Evolutionary conservation across 2,797 vertebrate species (phyloP).

Genomic region (Mustela erminea): DNA sequence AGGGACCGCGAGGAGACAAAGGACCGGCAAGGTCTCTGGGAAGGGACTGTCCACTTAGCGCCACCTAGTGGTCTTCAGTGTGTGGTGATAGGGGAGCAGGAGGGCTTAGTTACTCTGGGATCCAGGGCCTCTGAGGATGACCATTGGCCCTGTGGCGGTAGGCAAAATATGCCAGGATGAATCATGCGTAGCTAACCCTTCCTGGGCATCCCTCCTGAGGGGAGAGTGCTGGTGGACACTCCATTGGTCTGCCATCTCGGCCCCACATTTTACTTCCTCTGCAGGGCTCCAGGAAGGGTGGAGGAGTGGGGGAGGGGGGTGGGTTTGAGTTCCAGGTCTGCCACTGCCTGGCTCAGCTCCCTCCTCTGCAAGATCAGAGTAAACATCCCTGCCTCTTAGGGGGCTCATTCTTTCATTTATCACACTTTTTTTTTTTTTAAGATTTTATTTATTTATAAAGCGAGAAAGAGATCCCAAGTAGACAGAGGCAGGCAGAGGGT

Average conservation of each 20-base stretch:
- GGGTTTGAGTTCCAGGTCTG: not conserved
- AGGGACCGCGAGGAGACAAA: not conserved
- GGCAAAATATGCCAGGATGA: not conserved
- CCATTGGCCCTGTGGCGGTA: not conserved
- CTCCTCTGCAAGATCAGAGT: not conserved
- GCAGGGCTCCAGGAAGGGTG: not conserved
- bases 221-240: not conserved
- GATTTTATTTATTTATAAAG: too few species aligned
- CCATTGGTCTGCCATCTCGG: not conserved
- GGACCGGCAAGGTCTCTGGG: not conserved
- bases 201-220: not conserved
- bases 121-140: not conserved
- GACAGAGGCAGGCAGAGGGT: too few species aligned
- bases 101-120: not conserved
- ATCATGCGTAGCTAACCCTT: not conserved
- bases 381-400: not conserved
- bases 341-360: not conserved
- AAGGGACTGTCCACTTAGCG: not conserved
- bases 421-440: not conserved
- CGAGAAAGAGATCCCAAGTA: too few species aligned
- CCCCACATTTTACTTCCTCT: not conserved
- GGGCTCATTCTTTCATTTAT: not conserved
- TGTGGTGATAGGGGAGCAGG: not conserved
- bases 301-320: too few species aligned
- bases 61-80: constrained; percentile 46